Percentiles rank a stretch among this genome's conserved stretches.
Conservation (phyloP, 2,797 vertebrate genomes). For the Xenentodon cancila region DNA sequence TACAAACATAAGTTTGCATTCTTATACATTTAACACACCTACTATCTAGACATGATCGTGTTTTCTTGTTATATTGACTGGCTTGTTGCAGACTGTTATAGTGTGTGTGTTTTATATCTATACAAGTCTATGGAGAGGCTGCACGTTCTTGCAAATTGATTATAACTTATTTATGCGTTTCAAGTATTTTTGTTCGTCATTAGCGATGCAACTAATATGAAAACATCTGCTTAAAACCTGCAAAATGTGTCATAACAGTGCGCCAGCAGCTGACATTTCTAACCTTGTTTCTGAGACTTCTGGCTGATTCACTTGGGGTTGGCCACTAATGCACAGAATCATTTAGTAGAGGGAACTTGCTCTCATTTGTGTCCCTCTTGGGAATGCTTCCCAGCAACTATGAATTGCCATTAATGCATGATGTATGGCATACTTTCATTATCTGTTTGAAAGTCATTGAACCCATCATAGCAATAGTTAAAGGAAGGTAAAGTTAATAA, state of each 20-base stretch:
- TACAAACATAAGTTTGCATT: too few relatives aligned
- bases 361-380: slow-evolving; percentile 43
- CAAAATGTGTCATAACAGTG: neutral
- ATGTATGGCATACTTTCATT: slow-evolving; percentile 6
- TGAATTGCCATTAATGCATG: slow-evolving; percentile 25
- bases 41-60: too few relatives aligned
- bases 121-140: too few relatives aligned
- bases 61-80: too few relatives aligned
- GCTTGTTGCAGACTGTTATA: too few relatives aligned
- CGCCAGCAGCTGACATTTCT: slow-evolving; percentile 59
- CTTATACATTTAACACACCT: too few relatives aligned
- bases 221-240: neutral
- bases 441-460: slow-evolving; percentile 12
- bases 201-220: neutral
- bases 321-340: slow-evolving; percentile 56
- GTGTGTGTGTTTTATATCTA: too few relatives aligned
- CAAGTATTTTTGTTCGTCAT: too few relatives aligned
- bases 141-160: too few relatives aligned
- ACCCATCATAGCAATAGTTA: neutral
- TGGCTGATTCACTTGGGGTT: slow-evolving; percentile 53
- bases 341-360: slow-evolving; percentile 37
- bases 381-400: slow-evolving; percentile 30
- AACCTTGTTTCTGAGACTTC: slow-evolving; percentile 60
- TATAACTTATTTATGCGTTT: too few relatives aligned
- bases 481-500: neutral